Percentiles rank a stretch among this genome's conserved stretches.
phyloP scores from a whole-genome alignment of 2,888 invertebrate species.

The Mactromeris polynyma region DNA sequence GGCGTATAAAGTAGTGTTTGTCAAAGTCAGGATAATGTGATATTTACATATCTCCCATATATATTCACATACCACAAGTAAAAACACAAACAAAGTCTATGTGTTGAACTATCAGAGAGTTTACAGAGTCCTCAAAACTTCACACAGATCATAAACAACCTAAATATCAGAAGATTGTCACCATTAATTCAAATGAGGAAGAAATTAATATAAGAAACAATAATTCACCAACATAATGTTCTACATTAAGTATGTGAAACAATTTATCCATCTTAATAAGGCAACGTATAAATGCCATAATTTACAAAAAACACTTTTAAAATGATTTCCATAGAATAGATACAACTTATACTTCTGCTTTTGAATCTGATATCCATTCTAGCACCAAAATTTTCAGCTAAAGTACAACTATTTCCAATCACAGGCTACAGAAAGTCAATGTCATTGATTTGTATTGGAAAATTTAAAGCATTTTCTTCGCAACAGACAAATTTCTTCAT shows the following conservation, averaged over 20 bases:
- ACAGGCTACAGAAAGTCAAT: background rate
- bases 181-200: background rate
- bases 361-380: background rate
- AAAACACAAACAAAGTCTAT: background rate
- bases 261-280: background rate
- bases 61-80: background rate
- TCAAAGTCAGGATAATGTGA: background rate
- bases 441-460: background rate
- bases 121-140: background rate
- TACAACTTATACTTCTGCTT: background rate
- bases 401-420: background rate
- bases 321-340: background rate
- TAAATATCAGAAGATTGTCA: background rate
- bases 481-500: slow-evolving; percentile 9
- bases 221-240: background rate
- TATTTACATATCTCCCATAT: background rate
- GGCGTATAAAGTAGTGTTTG: background rate
- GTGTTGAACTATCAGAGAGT: background rate
- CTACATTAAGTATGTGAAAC: background rate
- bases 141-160: background rate
- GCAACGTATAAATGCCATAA: background rate
- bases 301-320: background rate
- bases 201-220: background rate
- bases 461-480: background rate
- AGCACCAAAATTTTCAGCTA: background rate